A percentile compares a stretch with the other conserved stretches of the same genome.
Conservation (phyloP, 2,888 invertebrate genomes). For the Calliscelio sp. region DNA sequence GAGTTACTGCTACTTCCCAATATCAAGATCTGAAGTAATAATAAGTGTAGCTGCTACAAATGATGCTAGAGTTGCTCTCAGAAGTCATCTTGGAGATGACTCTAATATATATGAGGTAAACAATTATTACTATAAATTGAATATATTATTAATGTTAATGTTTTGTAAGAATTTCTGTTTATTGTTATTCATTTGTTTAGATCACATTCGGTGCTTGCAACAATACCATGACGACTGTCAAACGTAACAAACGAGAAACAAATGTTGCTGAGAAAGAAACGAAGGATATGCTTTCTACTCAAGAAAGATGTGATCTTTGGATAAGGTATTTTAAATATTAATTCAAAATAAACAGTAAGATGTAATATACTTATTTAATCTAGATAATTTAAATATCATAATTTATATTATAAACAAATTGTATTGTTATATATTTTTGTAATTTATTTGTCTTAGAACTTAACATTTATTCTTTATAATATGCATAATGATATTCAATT, state of each 20-base stretch:
- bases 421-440: too few relatives aligned
- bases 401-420: too few relatives aligned
- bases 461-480: too few relatives aligned
- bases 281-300: slow-evolving; percentile 74
- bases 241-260: slow-evolving; percentile 75
- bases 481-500: too few relatives aligned
- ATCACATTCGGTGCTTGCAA: slow-evolving; percentile 79
- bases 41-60: slow-evolving; percentile 77
- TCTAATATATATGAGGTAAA: slow-evolving; percentile 80
- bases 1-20: slow-evolving; percentile 79
- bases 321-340: slow-evolving; percentile 76
- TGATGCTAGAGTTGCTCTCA: slow-evolving; percentile 79
- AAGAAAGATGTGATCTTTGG: slow-evolving; percentile 75
- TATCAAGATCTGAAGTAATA: slow-evolving; percentile 75
- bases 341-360: background rate
- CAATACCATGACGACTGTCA: slow-evolving; percentile 79
- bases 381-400: too few relatives aligned
- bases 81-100: slow-evolving; percentile 79
- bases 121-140: background rate
- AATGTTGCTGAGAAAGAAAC: slow-evolving; percentile 78
- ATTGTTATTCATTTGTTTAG: slow-evolving; percentile 60
- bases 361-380: too few relatives aligned
- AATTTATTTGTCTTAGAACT: too few relatives aligned
- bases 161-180: too few relatives aligned
- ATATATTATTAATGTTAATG: too few relatives aligned